phyloP scores from a whole-genome alignment of 2,888 invertebrate species.

The Trisateles emortualis region DNA sequence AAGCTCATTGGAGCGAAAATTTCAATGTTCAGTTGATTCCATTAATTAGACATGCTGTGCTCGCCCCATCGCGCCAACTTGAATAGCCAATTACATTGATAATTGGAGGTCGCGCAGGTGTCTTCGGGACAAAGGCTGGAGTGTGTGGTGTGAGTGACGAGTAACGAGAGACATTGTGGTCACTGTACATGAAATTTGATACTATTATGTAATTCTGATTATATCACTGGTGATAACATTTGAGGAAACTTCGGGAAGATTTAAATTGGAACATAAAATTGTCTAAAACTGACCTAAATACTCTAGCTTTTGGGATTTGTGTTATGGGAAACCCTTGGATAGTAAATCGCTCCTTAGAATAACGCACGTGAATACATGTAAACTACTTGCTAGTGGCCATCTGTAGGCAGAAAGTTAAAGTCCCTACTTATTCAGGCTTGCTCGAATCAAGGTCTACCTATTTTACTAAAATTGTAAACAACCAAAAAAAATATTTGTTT shows the following conservation, averaged over 20 bases:
- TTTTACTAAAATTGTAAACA: neutral
- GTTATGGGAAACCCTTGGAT: too few species aligned
- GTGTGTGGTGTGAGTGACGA: slow-evolving; percentile 37
- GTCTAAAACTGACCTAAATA: too few species aligned
- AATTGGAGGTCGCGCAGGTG: slow-evolving; percentile 84
- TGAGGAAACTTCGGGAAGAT: too few species aligned
- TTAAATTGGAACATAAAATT: too few species aligned
- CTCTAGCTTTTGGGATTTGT: too few species aligned
- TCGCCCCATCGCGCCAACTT: slow-evolving; percentile 77
- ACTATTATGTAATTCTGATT: neutral
- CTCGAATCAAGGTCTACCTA: too few species aligned
- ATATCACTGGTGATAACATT: too few species aligned
- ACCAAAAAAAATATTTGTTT: neutral
- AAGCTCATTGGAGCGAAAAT: slow-evolving; percentile 74
- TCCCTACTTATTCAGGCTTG: too few species aligned
- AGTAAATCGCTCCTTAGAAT: too few species aligned
- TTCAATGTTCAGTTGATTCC: slow-evolving; percentile 83
- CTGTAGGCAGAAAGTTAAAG: too few species aligned
- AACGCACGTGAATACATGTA: too few species aligned
- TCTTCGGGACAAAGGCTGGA: slow-evolving; percentile 71
- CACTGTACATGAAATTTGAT: neutral
- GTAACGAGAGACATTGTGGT: neutral
- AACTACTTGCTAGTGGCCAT: too few species aligned
- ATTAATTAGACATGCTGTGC: slow-evolving; percentile 81
- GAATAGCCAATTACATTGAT: slow-evolving; percentile 86